Evolutionary conservation across 2,797 vertebrate genomes (phyloP).

Genomic region (Nasua narica): DNA sequence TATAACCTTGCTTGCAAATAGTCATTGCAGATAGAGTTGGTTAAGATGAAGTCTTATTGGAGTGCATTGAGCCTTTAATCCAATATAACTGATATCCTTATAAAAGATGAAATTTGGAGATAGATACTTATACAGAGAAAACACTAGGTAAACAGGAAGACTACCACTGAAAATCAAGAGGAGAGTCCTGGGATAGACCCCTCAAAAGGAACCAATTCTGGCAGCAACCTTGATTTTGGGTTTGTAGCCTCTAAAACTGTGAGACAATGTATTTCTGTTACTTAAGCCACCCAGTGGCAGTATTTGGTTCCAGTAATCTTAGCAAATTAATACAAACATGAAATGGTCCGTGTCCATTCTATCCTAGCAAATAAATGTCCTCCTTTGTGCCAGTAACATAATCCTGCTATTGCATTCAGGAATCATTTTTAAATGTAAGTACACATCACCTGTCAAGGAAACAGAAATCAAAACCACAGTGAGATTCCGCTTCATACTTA

Average conservation of each 20-base stretch:
- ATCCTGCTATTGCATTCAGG: neutral
- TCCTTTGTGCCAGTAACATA: neutral
- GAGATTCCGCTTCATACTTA: neutral
- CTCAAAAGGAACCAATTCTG: neutral
- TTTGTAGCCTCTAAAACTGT: neutral
- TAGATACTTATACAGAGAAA: neutral
- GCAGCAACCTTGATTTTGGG: neutral
- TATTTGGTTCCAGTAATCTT: neutral
- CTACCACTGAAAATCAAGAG: neutral
- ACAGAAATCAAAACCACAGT: neutral
- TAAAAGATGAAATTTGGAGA: neutral
- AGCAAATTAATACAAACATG: neutral
- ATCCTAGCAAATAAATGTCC: neutral
- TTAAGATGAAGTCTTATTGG: neutral
- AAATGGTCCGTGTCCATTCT: neutral
- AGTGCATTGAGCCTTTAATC: neutral
- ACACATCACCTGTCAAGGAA: neutral
- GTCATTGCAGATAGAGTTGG: neutral
- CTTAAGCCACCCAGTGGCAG: neutral
- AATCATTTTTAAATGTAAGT: neutral
- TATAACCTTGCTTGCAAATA: neutral
- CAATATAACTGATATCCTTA: neutral
- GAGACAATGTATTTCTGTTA: neutral
- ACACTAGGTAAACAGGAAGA: neutral
- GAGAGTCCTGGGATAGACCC: neutral